Evolutionary conservation across 2,113 vertebrate species (phyloP), one percentile per base, ranked within the genome.

Genomic region (Callocephalon fimbriatum): DNA sequence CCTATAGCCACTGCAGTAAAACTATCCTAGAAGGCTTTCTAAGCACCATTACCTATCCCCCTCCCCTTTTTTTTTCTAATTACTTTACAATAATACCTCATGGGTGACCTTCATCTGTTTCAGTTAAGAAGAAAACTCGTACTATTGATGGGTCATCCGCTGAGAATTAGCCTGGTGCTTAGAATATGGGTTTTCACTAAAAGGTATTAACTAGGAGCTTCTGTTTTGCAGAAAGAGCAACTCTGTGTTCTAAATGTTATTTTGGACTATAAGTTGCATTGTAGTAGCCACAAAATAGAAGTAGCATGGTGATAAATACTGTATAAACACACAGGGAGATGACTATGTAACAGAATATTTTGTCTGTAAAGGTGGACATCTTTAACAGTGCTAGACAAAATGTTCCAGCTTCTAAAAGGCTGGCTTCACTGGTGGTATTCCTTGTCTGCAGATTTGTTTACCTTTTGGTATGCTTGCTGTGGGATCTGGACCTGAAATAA

Each of bases 401-500:
- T 7, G 14, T 37, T 94, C 37, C 56, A 91, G 87, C 37, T 91
- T 75, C 50, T 83, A 38, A 94, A 93, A 93, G 66, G 53, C 58
- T 93, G 59, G 50, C 47, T 77, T 94, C 58, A 58, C 62, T 15
- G 19, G 53, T 44, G n/a, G 21, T 25, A 71, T 62, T 93, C n/a
- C 72, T 93, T 48, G 35, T 86, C 76, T 85, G 47, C 44, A 88
- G 77, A 53, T 68, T 67, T 78, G 93, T 82, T 25, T 96, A 98
- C 98, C 98, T 98, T 98, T 98, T 98, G 63, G 98, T 93, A 96
- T 98, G 98, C 97, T 98, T 98, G 98, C 98, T 98, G 95, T 98
- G 98, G 96, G 98, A 98, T 94, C 98, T 98, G 95, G 98, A 98
- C 95, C 98, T 98, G 90, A 84, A 96, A 97, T 47, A 92, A 97